phyloP scores from a whole-genome alignment of 2,797 vertebrate genomes.

The Phaenicophaeus curvirostris region DNA sequence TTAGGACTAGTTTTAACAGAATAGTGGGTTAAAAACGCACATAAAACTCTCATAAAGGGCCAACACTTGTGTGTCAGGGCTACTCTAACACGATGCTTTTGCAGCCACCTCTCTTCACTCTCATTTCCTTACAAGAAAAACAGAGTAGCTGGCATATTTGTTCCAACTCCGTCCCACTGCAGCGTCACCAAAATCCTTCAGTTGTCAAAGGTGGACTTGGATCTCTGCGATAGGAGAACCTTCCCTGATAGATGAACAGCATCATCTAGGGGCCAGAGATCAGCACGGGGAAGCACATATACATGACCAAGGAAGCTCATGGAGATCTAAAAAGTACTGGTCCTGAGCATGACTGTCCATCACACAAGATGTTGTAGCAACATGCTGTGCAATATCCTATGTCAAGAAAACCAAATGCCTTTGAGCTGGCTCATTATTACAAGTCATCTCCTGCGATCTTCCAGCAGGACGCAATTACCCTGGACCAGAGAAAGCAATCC shows the following conservation, averaged over 20 bases:
- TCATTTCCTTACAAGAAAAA: not conserved
- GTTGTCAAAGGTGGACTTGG: rapidly evolving
- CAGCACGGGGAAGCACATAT: not conserved
- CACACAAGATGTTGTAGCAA: rapidly evolving
- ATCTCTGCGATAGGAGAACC: rapidly evolving
- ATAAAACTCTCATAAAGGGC: not conserved
- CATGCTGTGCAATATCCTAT: rapidly evolving
- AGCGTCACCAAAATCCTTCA: not conserved
- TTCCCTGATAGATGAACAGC: slow-evolving; percentile 26
- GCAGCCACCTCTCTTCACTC: not conserved
- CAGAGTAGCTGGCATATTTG: rapidly evolving
- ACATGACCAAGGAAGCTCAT: rapidly evolving
- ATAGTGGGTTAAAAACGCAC: slow-evolving; percentile 40
- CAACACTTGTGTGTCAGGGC: not conserved
- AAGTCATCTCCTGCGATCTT: not conserved
- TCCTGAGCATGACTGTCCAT: rapidly evolving
- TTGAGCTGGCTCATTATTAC: not conserved
- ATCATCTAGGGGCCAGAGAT: slow-evolving; percentile 40
- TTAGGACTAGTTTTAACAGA: slow-evolving; percentile 37
- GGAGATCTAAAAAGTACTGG: not conserved
- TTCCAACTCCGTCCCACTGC: not conserved
- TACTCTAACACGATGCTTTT: not conserved
- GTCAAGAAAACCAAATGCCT: rapidly evolving
- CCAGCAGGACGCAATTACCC: not conserved
- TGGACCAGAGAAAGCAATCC: too few relatives aligned